Conservation (phyloP, 2,113 vertebrate species). For the Oryzias woworae region DNA sequence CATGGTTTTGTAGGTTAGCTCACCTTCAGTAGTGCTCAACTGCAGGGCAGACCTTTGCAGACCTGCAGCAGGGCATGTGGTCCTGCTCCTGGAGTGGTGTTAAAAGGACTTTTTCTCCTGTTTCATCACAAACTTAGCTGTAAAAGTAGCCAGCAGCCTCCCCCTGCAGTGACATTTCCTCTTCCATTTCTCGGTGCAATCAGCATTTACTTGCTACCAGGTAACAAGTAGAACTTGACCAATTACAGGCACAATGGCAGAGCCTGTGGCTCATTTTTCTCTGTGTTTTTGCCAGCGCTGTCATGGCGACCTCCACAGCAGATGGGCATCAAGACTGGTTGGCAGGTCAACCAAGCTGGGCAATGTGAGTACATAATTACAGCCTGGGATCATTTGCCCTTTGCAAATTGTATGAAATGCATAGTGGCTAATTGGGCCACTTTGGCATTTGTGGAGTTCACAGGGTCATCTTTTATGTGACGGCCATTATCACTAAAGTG, state of each 20-base stretch:
- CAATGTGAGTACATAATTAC: slow-evolving; percentile 78
- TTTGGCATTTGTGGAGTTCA: slow-evolving; percentile 76
- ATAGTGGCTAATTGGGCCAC: slow-evolving; percentile 81
- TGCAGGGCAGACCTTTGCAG: slow-evolving; percentile 15
- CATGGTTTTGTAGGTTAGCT: background rate
- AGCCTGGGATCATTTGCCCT: slow-evolving; percentile 78
- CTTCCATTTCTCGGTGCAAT: slow-evolving; percentile 57
- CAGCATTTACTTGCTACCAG: slow-evolving; percentile 66
- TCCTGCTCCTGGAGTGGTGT: slow-evolving; percentile 12
- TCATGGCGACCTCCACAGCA: slow-evolving; percentile 67
- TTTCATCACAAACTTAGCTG: slow-evolving; percentile 35
- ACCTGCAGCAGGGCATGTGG: slow-evolving; percentile 1
- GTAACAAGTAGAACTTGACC: slow-evolving; percentile 71
- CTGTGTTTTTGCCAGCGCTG: slow-evolving; percentile 64
- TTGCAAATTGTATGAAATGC: slow-evolving; percentile 88
- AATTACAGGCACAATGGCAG: slow-evolving; percentile 72
- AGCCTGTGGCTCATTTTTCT: slow-evolving; percentile 55
- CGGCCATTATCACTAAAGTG: slow-evolving; percentile 75
- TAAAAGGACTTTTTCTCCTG: slow-evolving; percentile 19
- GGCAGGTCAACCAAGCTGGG: slow-evolving; percentile 71
- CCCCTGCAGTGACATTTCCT: slow-evolving; percentile 69
- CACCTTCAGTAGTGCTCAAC: background rate
- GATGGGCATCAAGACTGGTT: slow-evolving; percentile 64
- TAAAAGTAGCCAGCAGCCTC: slow-evolving; percentile 39
- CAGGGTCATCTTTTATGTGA: slow-evolving; percentile 75